Percentiles rank a stretch among this genome's conserved stretches.
Conservation (phyloP, 2,797 vertebrate genomes). For the Propithecus perrieri region DNA sequence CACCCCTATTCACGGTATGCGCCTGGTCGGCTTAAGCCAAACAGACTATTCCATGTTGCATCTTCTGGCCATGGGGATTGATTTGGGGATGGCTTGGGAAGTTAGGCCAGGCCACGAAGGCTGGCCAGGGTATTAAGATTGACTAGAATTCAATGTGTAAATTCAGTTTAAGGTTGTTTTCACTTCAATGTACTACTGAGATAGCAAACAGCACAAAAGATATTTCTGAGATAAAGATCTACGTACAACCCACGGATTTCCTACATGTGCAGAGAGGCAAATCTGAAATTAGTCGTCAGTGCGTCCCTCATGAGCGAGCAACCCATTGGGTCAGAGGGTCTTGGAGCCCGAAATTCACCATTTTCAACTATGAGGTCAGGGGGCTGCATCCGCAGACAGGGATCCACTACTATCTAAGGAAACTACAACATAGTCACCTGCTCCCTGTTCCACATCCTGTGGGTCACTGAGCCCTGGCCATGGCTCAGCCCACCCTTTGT, state of each 20-base stretch:
- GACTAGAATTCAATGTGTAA: background rate
- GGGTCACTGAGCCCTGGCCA: background rate
- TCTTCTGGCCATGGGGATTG: background rate
- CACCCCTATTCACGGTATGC: no score
- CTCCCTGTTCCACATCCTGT: background rate
- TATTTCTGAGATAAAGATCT: background rate
- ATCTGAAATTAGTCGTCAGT: background rate
- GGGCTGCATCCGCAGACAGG: background rate
- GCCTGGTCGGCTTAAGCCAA: background rate
- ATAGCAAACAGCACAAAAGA: background rate
- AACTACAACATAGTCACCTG: no score
- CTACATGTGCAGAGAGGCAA: background rate
- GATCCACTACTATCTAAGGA: background rate
- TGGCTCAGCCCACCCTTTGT: background rate
- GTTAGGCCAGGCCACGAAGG: background rate
- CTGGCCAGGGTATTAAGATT: background rate
- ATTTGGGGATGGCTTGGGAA: background rate
- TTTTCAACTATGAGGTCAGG: background rate
- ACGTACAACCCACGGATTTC: background rate
- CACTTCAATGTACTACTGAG: background rate
- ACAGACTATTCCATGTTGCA: background rate
- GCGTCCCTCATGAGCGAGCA: accelerated
- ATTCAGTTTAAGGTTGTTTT: background rate
- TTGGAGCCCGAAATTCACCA: background rate
- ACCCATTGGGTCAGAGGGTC: background rate